Evolutionary conservation across 2,113 vertebrate species (phyloP), one percentile per base, ranked within the genome.

Genomic region (Bungarus multicinctus): DNA sequence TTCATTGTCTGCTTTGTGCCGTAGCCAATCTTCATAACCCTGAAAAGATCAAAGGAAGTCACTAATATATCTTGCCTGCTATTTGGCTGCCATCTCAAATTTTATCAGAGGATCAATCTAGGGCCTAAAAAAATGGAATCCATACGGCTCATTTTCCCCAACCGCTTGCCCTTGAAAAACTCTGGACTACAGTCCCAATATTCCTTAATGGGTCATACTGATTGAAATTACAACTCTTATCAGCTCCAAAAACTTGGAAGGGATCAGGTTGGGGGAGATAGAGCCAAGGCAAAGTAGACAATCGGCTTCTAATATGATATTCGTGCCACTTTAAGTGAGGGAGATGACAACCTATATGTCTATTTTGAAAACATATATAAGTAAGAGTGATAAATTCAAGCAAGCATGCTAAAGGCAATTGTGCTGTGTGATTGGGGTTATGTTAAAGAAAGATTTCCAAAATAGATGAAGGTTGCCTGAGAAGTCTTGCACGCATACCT

Each of bases 11-110:
- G 99, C 99, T 95, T 99, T 99, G 97, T 99, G 99, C 86, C 99
- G 98, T 93, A 99, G 98, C 99, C 99, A 99, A 93, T 99, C 99
- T 97, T 99, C 99, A 93, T 99, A 99, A 90, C 99, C 99, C 99
- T 99, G 93, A 27, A 94, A 94, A 94, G 47, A 64, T 7, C 12
- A 88, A 50, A 60, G 69, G 54, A 89, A 89, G 39, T 22, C 30
- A 50, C 3, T 52, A 74, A 89, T 58, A 58, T 23, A n/a, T 23
- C 8, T 89, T 88, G 23, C 50, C 50, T 45, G 18, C 5, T 60
- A 50, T 25, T 69, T 87, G 6, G 47, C 50, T 23, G 39, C 50
- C 47, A 52, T 27, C 81, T 91, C 34, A 55, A 85, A 52, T 23
- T 23, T n/a, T 6, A 90, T 81, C 20, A 14, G 64, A 11, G 4